Evolutionary conservation across 2,797 vertebrate species (phyloP).

Genomic region (Monodelphis domestica): DNA sequence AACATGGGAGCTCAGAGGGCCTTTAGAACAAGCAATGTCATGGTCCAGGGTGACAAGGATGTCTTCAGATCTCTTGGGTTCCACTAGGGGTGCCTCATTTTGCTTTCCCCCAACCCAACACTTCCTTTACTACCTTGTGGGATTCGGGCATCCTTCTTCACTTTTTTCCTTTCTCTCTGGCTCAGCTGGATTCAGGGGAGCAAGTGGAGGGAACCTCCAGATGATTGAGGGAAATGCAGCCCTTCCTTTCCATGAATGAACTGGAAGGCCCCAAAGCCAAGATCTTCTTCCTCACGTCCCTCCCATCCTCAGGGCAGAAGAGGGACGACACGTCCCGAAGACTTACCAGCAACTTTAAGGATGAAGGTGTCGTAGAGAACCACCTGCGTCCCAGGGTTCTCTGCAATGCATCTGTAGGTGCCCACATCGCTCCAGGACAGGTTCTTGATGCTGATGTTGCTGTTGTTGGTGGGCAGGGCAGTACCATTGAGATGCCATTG

Average conservation of each 20-base stretch:
- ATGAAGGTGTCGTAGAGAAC: neutral
- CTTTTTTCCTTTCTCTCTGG: neutral
- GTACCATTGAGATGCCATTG: neutral
- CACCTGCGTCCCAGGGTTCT: neutral
- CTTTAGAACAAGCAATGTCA: neutral
- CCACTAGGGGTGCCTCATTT: neutral
- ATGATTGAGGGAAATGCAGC: no score
- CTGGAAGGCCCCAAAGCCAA: neutral
- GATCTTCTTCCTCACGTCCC: no score
- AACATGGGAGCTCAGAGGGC: neutral
- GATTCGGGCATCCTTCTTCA: neutral
- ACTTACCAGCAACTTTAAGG: neutral
- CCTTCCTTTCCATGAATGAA: neutral
- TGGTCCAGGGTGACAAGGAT: neutral
- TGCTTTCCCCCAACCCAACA: neutral
- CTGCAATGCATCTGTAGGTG: neutral
- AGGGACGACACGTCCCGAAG: neutral
- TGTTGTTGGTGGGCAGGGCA: neutral
- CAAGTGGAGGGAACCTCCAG: neutral
- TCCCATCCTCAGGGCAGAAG: neutral
- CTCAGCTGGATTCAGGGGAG: neutral
- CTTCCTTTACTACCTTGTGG: neutral
- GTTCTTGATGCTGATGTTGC: neutral
- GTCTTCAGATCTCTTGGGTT: neutral
- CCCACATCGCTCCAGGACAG: conserved; percentile 23